phyloP scores from a whole-genome alignment of 2,888 invertebrate genomes.

The Scaptomyza flava region DNA sequence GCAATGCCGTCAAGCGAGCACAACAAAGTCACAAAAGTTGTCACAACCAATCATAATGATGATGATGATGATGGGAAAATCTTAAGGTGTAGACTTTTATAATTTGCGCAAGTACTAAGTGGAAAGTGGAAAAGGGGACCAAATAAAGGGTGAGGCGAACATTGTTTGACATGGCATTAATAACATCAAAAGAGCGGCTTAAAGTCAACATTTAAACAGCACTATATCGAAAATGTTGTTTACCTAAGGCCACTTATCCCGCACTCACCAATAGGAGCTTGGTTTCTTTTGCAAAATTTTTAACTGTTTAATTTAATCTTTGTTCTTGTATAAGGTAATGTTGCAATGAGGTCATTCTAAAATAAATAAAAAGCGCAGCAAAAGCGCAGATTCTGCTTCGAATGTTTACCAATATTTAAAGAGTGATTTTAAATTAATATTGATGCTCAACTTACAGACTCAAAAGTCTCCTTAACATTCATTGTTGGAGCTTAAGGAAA shows the following conservation, averaged over 20 bases:
- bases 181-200: slow-evolving; percentile 10
- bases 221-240: background rate
- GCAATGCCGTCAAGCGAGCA: slow-evolving; percentile 54
- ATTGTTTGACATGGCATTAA: slow-evolving; percentile 20
- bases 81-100: slow-evolving; percentile 63
- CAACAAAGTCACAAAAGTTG: slow-evolving; percentile 65
- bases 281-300: background rate
- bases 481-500: too few relatives aligned
- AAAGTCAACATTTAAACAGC: slow-evolving; percentile 23
- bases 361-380: too few relatives aligned
- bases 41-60: slow-evolving; percentile 72
- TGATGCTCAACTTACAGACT: too few relatives aligned
- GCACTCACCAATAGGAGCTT: background rate
- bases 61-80: slow-evolving; percentile 25
- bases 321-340: background rate
- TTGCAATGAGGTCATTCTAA: background rate
- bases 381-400: background rate
- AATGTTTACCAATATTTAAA: too few relatives aligned
- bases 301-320: background rate
- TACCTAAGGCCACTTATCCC: background rate
- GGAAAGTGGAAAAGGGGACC: background rate
- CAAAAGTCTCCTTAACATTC: too few relatives aligned
- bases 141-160: slow-evolving; percentile 9
- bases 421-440: too few relatives aligned
- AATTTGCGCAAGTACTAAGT: slow-evolving; percentile 46